A percentile compares a stretch with the other conserved stretches of the same genome.
Evolutionary conservation across 92 coral and sea anemone genomes (phyloP).

Genomic region (Phenganax stokvisi): DNA sequence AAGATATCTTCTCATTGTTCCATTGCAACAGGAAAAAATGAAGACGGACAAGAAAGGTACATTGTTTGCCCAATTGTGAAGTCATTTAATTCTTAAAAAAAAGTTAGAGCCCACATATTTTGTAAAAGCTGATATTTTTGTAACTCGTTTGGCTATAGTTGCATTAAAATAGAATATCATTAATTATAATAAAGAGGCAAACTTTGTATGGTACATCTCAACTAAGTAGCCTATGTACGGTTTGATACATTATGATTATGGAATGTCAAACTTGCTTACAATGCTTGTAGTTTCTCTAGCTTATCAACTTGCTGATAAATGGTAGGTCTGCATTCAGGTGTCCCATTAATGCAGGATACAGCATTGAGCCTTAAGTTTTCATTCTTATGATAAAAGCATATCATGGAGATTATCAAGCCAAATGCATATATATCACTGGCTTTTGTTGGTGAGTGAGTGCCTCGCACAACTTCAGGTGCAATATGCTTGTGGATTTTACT

Average conservation of each 20-base stretch:
- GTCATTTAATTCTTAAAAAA: not conserved
- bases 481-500: not conserved
- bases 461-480: constrained; percentile 4
- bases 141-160: no score
- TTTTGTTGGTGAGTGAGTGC: constrained; percentile 10
- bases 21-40: constrained; percentile 23
- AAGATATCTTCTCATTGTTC: constrained; percentile 21
- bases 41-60: constrained; percentile 10
- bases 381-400: constrained; percentile 1
- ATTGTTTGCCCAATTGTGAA: constrained; percentile 5
- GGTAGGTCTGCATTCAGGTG: not conserved
- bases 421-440: constrained; percentile 15
- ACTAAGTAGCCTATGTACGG: no score
- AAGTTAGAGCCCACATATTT: no score
- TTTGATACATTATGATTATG: no score
- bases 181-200: no score
- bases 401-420: no score
- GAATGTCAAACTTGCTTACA: no score
- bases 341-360: constrained; percentile 12
- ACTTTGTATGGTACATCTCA: no score
- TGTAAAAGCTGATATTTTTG: no score
- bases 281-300: not conserved
- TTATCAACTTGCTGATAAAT: not conserved
- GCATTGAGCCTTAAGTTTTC: not conserved
- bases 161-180: no score